phyloP scores from a whole-genome alignment of 2,113 vertebrate genomes.

The Anthoscopus minutus region DNA sequence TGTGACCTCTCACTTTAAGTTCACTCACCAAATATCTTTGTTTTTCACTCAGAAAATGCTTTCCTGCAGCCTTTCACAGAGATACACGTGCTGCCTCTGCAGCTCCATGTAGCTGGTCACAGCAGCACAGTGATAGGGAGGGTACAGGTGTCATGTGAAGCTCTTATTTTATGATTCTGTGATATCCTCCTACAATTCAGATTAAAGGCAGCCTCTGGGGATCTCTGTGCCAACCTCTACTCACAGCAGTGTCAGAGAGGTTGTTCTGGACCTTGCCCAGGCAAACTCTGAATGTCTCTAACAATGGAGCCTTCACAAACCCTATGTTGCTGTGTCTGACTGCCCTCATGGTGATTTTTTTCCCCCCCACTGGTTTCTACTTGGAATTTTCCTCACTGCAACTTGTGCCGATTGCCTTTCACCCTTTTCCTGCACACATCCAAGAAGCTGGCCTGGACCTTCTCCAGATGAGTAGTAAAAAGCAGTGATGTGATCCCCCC shows the following conservation, averaged over 20 bases:
- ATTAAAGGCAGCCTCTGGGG: background rate
- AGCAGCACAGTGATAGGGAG: background rate
- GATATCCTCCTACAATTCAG: background rate
- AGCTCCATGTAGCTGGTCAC: background rate
- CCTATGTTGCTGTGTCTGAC: background rate
- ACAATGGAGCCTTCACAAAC: background rate
- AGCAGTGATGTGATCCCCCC: fast-evolving
- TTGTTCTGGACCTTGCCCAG: background rate
- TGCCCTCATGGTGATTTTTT: background rate
- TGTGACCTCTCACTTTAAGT: background rate
- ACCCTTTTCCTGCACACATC: background rate
- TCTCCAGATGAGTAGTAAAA: background rate
- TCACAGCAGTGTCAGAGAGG: background rate
- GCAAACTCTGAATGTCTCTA: background rate
- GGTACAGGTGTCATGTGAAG: background rate
- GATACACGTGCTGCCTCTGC: background rate
- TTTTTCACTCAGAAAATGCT: background rate
- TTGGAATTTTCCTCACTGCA: background rate
- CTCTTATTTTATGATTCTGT: background rate
- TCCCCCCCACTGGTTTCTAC: background rate
- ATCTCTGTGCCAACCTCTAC: background rate
- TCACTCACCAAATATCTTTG: background rate
- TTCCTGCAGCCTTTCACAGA: background rate
- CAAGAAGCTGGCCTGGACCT: background rate
- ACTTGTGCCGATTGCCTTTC: background rate